Conservation (phyloP, 2,888 invertebrate species). For the Dorcus parallelipipedus region DNA sequence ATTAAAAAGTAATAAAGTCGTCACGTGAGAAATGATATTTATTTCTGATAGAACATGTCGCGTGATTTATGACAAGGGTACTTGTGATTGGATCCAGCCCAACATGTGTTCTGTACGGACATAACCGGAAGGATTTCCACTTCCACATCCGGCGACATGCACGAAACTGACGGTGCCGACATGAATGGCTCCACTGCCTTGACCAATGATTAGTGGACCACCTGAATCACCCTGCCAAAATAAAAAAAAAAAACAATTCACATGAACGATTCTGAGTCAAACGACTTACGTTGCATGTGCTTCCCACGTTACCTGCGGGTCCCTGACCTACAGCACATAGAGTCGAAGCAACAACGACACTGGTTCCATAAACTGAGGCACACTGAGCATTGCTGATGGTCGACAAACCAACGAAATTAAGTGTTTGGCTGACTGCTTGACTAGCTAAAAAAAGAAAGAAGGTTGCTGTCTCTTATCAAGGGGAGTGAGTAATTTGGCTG, state of each 20-base stretch:
- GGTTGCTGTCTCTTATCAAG: not conserved
- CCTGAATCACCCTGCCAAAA: conserved; percentile 38
- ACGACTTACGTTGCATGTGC: conserved; percentile 37
- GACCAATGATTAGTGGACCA: conserved; percentile 29
- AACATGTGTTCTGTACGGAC: conserved; percentile 29
- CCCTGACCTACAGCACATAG: conserved; percentile 31
- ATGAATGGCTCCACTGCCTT: conserved; percentile 16
- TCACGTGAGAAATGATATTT: not conserved
- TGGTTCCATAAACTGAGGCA: conserved; percentile 23
- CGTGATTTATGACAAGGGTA: not conserved
- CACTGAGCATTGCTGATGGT: conserved; percentile 35
- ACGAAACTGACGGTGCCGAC: conserved; percentile 37
- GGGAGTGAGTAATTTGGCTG: not conserved
- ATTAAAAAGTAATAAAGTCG: not conserved
- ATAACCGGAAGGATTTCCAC: conserved; percentile 35
- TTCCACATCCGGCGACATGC: conserved; percentile 31
- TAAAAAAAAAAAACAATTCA: not conserved
- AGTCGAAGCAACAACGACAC: conserved; percentile 24
- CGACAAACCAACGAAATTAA: conserved; percentile 31
- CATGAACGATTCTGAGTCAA: not conserved
- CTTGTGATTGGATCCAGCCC: conserved; percentile 28
- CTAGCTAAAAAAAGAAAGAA: not conserved
- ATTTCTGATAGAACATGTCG: not conserved
- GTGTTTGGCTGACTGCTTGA: conserved; percentile 7
- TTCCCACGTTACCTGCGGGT: conserved; percentile 16